Conservation (phyloP, 1,140 invertebrate species). For the Drosophila cardini region DNA sequence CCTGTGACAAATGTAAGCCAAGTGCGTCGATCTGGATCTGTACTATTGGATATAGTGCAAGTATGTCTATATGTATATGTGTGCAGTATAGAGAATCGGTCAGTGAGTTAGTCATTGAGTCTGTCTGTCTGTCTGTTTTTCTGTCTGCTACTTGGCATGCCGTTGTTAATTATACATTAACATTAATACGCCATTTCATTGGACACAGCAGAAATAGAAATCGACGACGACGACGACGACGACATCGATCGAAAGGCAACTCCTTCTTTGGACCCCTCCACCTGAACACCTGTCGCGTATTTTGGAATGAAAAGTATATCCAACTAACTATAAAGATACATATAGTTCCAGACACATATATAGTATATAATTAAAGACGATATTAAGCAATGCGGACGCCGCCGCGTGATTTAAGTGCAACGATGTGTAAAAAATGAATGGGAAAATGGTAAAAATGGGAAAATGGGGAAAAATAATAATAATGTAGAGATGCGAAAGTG, state of each 20-base stretch:
- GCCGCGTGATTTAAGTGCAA: conserved; percentile 74
- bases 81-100: conserved; percentile 1
- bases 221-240: conserved; percentile 7
- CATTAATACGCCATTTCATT: conserved; percentile 45
- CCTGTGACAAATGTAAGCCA: conserved; percentile 35
- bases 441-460: conserved; percentile 21
- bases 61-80: background rate
- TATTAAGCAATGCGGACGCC: conserved; percentile 52
- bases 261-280: conserved; percentile 44
- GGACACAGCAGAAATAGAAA: conserved; percentile 28
- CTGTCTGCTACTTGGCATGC: conserved; percentile 29
- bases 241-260: conserved; percentile 9
- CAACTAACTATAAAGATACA: conserved; percentile 6
- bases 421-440: conserved; percentile 69
- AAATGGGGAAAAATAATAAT: conserved; percentile 47
- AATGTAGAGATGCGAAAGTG: conserved; percentile 49
- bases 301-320: conserved; percentile 28
- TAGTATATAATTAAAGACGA: conserved; percentile 40
- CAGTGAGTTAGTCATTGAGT: background rate
- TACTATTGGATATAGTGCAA: background rate
- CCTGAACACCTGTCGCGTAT: conserved; percentile 28
- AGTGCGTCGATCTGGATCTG: conserved; percentile 20
- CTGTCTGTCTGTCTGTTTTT: conserved; percentile 1
- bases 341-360: conserved; percentile 23
- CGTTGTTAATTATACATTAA: conserved; percentile 53